A percentile compares a stretch with the other conserved stretches of the same genome.
Conservation (phyloP, 2,113 vertebrate genomes). For the Pelodiscus sinensis region DNA sequence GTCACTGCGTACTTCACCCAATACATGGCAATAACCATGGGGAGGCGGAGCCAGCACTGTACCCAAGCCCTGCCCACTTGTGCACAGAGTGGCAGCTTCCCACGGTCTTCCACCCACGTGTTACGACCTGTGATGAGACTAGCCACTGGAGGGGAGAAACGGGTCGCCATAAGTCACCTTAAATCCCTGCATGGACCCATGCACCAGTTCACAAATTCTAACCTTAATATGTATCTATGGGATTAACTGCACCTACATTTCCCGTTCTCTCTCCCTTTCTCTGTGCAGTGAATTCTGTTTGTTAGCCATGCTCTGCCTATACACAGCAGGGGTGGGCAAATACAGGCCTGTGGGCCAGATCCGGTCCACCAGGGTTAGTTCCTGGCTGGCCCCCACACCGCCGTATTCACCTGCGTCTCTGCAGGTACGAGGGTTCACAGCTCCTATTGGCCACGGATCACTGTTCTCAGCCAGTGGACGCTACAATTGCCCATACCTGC, state of each 20-base stretch:
- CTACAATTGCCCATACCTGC: too few relatives aligned
- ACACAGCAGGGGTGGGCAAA: neutral
- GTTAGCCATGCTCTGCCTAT: neutral
- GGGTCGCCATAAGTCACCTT: neutral
- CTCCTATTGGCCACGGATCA: too few relatives aligned
- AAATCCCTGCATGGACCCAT: neutral
- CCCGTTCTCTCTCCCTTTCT: neutral
- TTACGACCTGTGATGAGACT: rapidly evolving
- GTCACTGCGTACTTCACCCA: neutral
- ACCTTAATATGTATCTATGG: neutral
- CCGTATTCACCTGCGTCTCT: too few relatives aligned
- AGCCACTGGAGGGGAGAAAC: neutral
- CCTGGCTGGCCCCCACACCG: too few relatives aligned
- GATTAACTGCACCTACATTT: neutral
- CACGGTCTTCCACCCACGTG: neutral
- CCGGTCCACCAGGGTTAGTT: too few relatives aligned
- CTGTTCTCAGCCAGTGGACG: too few relatives aligned
- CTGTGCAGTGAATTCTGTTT: neutral
- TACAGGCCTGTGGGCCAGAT: too few relatives aligned
- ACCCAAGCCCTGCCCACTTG: neutral
- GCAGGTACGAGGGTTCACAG: too few relatives aligned
- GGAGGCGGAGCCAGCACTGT: neutral
- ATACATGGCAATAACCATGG: neutral
- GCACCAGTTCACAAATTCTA: neutral
- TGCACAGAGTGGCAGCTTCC: neutral